Conservation (phyloP, 2,888 invertebrate genomes). For the Caenorhabditis drosophilae region DNA sequence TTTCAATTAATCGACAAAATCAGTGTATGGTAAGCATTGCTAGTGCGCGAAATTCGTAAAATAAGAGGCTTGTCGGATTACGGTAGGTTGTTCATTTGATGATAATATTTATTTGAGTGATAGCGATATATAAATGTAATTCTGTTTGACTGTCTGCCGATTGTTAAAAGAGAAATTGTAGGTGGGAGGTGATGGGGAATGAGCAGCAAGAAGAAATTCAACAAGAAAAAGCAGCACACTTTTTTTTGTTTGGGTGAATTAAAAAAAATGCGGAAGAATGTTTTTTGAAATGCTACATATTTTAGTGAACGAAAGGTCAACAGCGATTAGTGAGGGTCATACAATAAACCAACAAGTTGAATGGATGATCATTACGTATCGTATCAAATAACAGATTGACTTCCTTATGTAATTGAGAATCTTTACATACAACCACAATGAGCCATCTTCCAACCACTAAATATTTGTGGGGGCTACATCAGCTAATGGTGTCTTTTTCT, state of each 20-base stretch:
- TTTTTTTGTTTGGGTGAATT: too few relatives aligned
- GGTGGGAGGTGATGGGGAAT: neutral
- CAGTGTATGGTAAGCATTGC: constrained; percentile 12
- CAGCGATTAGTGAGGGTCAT: neutral
- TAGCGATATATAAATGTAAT: too few relatives aligned
- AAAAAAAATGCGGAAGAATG: neutral
- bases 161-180: too few relatives aligned
- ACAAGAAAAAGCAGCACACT: neutral
- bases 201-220: neutral
- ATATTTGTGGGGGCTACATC: neutral
- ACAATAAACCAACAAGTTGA: constrained; percentile 15
- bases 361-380: constrained; percentile 2
- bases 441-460: too few relatives aligned
- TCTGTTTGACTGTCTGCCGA: too few relatives aligned
- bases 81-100: neutral
- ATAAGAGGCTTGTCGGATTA: too few relatives aligned
- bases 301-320: too few relatives aligned
- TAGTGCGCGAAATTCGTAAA: constrained; percentile 1
- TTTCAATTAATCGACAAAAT: neutral
- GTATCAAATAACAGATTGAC: constrained; percentile 29
- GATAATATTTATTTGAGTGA: neutral
- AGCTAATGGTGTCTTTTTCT: constrained; percentile 20
- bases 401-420: constrained; percentile 25
- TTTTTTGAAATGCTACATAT: too few relatives aligned
- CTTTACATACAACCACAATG: too few relatives aligned